Evolutionary conservation across 2,797 vertebrate genomes (phyloP).

Genomic region (Melopsittacus undulatus): DNA sequence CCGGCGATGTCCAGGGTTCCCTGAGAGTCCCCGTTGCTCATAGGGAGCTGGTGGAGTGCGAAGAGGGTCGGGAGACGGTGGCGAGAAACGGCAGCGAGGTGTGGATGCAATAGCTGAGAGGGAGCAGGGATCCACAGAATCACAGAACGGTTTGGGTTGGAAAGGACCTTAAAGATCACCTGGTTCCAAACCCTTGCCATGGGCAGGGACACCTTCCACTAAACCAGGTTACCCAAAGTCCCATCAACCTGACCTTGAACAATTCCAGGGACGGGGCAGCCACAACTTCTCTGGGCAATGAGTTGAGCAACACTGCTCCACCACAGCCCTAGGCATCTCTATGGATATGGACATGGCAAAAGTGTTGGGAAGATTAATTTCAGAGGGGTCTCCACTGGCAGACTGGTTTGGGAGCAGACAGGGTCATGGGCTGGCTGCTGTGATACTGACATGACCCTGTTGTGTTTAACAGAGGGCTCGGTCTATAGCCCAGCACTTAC

Average conservation of each 20-base stretch:
- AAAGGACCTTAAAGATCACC: neutral
- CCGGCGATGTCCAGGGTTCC: neutral
- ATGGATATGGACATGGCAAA: neutral
- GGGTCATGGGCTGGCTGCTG: neutral
- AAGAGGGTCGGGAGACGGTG: neutral
- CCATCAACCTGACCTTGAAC: neutral
- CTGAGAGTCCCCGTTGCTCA: neutral
- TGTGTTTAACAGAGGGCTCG: neutral
- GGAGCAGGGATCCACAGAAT: neutral
- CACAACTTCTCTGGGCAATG: neutral
- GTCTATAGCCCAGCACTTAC: neutral
- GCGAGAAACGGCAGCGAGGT: neutral
- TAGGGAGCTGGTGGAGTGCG: neutral
- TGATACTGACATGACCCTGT: neutral
- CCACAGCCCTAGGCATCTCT: fast-evolving
- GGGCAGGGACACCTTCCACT: neutral
- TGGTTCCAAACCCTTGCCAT: neutral
- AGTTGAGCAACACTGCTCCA: neutral
- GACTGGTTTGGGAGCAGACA: neutral
- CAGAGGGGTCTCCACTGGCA: neutral
- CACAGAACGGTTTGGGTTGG: neutral
- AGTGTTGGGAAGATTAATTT: fast-evolving
- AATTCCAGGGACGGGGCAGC: neutral
- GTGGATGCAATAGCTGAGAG: fast-evolving
- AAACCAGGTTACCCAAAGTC: neutral